Conservation (phyloP, 2,797 vertebrate genomes). For the Enteromius mattozi region DNA sequence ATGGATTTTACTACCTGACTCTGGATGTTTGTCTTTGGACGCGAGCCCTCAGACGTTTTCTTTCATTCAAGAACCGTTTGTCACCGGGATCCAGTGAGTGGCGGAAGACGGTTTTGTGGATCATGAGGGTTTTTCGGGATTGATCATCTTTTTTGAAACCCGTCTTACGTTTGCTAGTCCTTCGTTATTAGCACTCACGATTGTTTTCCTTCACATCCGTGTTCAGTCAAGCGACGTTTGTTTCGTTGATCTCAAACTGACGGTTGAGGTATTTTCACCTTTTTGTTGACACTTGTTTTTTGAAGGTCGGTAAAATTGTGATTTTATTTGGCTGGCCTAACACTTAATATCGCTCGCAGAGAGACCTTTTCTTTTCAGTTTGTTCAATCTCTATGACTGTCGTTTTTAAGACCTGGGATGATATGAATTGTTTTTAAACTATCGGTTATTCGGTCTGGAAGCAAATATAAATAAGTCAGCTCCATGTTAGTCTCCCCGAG, state of each 20-base stretch:
- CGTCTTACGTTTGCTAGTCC: not conserved
- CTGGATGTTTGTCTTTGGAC: slow-evolving; percentile 80
- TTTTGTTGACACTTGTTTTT: slow-evolving; percentile 46
- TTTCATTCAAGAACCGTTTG: slow-evolving; percentile 30
- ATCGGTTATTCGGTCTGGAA: not conserved
- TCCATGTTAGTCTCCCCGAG: not conserved
- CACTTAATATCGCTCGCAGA: slow-evolving; percentile 39
- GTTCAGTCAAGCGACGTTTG: not conserved
- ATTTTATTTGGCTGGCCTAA: slow-evolving; percentile 46
- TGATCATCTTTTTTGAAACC: not conserved
- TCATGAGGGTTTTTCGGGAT: slow-evolving; percentile 33
- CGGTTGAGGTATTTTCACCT: slow-evolving; percentile 27
- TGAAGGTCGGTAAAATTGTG: slow-evolving; percentile 48
- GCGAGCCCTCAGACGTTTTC: slow-evolving; percentile 48
- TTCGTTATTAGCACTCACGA: slow-evolving; percentile 54
- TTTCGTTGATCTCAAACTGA: slow-evolving; percentile 31
- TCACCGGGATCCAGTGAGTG: slow-evolving; percentile 47
- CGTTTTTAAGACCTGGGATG: not conserved
- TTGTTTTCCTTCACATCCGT: slow-evolving; percentile 25
- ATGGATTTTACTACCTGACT: slow-evolving; percentile 77
- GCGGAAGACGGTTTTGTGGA: slow-evolving; percentile 36
- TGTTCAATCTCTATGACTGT: not conserved
- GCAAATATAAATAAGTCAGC: not conserved
- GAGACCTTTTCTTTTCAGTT: not conserved
- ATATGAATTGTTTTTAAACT: slow-evolving; percentile 11